These are phyloP conservation scores for Callospermophilus lateralis DNA, from an alignment of 2,113 vertebrate genomes.

Conservation along the genomic window DNA sequence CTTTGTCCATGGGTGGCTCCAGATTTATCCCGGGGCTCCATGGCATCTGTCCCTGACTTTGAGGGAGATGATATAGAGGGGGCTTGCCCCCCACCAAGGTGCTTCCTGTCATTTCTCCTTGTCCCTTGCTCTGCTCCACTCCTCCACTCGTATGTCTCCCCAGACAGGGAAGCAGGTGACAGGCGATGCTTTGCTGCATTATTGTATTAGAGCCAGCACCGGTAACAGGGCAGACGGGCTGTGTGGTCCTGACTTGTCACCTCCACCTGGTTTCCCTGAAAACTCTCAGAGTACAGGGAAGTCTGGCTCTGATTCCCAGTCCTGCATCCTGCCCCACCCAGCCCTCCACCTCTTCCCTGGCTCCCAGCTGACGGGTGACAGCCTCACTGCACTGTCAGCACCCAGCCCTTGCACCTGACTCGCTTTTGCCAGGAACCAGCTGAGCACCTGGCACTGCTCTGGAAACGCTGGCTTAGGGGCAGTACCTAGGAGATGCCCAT, in stretches of 20 bases:
- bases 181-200: neutral
- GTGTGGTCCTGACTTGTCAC: neutral
- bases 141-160: rapidly evolving
- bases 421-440: neutral
- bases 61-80: neutral
- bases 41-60: neutral
- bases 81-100: neutral
- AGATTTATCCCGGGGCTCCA: neutral
- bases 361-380: neutral
- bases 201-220: neutral
- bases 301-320: neutral
- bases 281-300: constrained; percentile 17
- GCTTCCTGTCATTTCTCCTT: neutral
- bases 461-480: neutral
- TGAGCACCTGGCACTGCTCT: neutral
- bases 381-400: neutral
- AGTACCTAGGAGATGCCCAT: neutral
- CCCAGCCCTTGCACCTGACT: neutral
- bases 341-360: too few relatives aligned
- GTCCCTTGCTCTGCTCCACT: neutral
- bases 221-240: neutral
- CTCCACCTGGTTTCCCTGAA: constrained; percentile 33
- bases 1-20: neutral
- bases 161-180: neutral
- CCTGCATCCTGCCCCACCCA: neutral